Evolutionary conservation across 2,888 invertebrate genomes (phyloP), one percentile per base, ranked within the genome.

Genomic region (Acanthococcus lagerstroemiae): DNA sequence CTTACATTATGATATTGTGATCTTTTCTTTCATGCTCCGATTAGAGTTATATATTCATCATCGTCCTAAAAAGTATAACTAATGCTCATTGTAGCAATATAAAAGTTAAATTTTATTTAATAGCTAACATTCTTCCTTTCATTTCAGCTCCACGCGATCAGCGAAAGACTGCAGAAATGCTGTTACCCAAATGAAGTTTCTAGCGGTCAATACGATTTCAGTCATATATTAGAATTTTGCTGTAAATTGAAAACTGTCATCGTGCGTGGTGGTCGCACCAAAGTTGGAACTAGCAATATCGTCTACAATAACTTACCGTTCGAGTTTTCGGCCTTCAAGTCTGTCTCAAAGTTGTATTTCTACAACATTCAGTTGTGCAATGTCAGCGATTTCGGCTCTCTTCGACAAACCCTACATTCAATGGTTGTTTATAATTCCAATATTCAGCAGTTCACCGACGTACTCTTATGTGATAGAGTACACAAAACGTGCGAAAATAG

Each of bases 181-280:
- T 89, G 93, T 74, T 91, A 95, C 0, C 80, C 84, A 1, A 81
- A 83, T 67, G 90, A 90, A 73, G 84, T 86, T 68, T 81, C 82
- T 24, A 89, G 91, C 72, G 86, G 85, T 71, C 84, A 85, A 76
- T 88, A 85, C 72, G 94, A 95, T 77, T 88, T 95, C 72, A 91
- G 93, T 69, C 92, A 95, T 73, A 85, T 95, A 1, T 76, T 95
- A 63, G 95, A 95, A 76, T 90, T 92, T 73, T 88, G 87, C 75
- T 85, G 85, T 0, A 86, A 90, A 73, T 77, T 95, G 25, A 82
- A 82, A 21, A 80, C 81, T 22, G 76, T 92, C 12, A 81, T 80
- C 70, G 82, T 93, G 65, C 77, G 80, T 73, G 89, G 90, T 2
- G 84, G 82, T 71, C 78, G 80, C 25, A 80, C 82, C 66, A 81